These are phyloP conservation scores for Myotis lucifugus DNA, from an alignment of 2,113 vertebrate species.

Conservation along the genomic window DNA sequence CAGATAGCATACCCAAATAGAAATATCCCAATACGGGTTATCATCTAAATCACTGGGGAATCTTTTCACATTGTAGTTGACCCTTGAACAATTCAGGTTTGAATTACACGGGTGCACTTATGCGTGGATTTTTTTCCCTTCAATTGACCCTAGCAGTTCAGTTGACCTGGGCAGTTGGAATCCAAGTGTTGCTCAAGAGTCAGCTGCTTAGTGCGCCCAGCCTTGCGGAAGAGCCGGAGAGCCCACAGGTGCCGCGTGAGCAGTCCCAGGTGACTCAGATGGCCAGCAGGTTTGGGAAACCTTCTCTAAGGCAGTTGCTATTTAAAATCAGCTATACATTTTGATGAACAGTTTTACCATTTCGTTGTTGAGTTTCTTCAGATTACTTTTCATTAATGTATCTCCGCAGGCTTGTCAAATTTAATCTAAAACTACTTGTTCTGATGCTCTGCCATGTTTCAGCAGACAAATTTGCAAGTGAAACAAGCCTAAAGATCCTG, in stretches of 20 bases:
- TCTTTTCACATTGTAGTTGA: background rate
- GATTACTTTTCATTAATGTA: background rate
- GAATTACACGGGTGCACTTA: background rate
- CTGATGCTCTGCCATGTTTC: background rate
- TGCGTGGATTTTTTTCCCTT: background rate
- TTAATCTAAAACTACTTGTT: background rate
- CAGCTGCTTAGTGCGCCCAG: background rate
- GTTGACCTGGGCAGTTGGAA: background rate
- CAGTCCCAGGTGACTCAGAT: background rate
- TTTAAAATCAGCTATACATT: background rate
- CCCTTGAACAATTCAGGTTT: background rate
- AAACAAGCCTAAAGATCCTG: background rate
- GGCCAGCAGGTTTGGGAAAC: background rate
- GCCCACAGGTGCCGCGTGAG: too few species aligned
- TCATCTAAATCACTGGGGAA: background rate
- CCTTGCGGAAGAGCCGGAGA: background rate
- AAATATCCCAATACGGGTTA: background rate
- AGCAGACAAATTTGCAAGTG: background rate
- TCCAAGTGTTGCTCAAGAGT: background rate
- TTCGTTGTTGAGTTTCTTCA: background rate
- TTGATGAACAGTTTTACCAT: background rate
- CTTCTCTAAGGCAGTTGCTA: background rate
- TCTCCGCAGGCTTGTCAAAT: background rate
- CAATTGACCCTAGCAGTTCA: background rate
- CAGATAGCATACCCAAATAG: background rate